phyloP scores from a whole-genome alignment of 2,888 invertebrate genomes.

The Antitype chi region DNA sequence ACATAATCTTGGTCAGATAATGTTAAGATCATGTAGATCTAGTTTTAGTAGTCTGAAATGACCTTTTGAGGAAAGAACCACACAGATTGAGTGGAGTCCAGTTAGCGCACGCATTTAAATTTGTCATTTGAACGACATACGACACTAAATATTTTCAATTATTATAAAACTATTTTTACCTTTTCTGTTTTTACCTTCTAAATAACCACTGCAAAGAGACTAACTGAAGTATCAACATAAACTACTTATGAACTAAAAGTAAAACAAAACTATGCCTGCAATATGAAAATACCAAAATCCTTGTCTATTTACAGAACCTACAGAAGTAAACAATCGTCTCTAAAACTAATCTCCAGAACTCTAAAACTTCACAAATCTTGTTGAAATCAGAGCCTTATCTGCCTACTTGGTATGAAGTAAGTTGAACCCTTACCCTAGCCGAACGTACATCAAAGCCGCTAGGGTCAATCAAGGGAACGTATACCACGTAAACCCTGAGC shows the following conservation, averaged over 20 bases:
- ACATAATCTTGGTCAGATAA: too few relatives aligned
- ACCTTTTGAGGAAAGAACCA: too few relatives aligned
- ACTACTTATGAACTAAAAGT: background rate
- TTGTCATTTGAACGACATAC: too few relatives aligned
- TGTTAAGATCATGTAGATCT: too few relatives aligned
- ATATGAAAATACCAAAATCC: background rate
- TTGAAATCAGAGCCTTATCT: constrained; percentile 22
- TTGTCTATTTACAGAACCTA: background rate
- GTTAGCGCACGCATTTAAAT: too few relatives aligned
- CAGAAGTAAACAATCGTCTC: background rate
- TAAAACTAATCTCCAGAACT: constrained; percentile 17
- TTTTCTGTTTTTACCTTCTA: too few relatives aligned
- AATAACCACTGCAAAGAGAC: too few relatives aligned
- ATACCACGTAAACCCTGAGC: constrained; percentile 10
- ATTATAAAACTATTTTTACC: too few relatives aligned
- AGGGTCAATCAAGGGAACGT: constrained; percentile 36
- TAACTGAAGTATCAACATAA: background rate
- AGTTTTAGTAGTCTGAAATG: too few relatives aligned
- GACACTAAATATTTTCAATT: too few relatives aligned
- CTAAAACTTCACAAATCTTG: constrained; percentile 28
- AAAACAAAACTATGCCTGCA: background rate
- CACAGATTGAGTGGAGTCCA: too few relatives aligned
- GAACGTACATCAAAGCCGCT: constrained; percentile 28
- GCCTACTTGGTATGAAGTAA: constrained; percentile 36
- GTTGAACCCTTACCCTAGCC: constrained; percentile 24